Evolutionary conservation across 2,888 invertebrate species (phyloP).

Genomic region (Abrostola tripartita): DNA sequence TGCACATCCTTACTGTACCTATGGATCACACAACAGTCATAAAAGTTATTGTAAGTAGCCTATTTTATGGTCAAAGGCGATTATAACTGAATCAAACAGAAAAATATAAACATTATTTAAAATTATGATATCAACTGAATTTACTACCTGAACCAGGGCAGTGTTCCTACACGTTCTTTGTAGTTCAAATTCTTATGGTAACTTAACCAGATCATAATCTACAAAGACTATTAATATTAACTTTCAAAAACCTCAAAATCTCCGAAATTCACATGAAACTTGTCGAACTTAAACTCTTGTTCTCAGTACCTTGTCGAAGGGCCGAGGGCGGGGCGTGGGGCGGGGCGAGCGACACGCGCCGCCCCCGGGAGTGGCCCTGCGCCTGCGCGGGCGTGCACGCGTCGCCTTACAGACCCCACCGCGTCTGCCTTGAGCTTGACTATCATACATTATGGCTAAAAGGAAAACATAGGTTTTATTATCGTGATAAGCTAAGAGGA

Average conservation of each 20-base stretch:
- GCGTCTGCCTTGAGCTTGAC: conserved; percentile 10
- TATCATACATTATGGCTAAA: conserved; percentile 18
- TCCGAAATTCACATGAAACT: conserved; percentile 18
- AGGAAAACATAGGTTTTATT: conserved; percentile 19
- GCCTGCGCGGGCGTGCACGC: conserved; percentile 72
- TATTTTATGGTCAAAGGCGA: no score
- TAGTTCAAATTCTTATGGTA: neutral
- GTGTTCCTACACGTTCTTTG: no score
- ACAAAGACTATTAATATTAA: neutral
- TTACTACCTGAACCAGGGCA: no score
- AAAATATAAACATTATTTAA: no score
- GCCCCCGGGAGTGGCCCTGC: conserved; percentile 72
- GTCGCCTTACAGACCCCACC: conserved; percentile 42
- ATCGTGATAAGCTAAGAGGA: conserved; percentile 18
- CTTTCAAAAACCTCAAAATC: neutral
- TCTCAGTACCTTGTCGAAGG: conserved; percentile 56
- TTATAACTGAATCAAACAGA: no score
- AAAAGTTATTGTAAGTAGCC: no score
- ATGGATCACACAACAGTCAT: no score
- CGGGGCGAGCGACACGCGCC: conserved; percentile 63
- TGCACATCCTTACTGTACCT: neutral
- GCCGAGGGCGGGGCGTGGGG: conserved; percentile 64
- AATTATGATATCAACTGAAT: no score
- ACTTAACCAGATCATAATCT: neutral
- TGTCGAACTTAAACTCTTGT: conserved; percentile 21